These are phyloP conservation scores for Poecilia gillii DNA, from an alignment of 2,797 vertebrate species.

Conservation along the genomic window DNA sequence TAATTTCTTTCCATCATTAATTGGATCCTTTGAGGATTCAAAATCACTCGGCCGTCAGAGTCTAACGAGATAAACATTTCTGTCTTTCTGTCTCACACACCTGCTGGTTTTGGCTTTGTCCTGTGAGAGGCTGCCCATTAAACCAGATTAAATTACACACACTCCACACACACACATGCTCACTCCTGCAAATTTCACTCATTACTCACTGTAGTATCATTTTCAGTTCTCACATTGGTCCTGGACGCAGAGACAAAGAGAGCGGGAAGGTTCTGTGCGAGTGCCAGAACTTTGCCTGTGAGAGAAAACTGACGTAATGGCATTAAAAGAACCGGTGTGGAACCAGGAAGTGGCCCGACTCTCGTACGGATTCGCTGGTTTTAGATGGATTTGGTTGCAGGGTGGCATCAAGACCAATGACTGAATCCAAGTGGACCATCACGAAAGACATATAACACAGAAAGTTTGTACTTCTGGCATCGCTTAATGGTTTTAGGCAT, in stretches of 20 bases:
- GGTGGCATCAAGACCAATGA: not conserved
- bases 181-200: conserved; percentile 42
- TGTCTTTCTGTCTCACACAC: conserved; percentile 52
- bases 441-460: conserved; percentile 13
- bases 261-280: conserved; percentile 2
- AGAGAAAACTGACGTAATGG: not conserved
- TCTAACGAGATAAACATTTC: conserved; percentile 53
- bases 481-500: not conserved
- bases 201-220: conserved; percentile 51
- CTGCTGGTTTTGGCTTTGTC: conserved; percentile 65
- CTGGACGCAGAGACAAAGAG: not conserved
- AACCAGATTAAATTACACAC: conserved; percentile 64
- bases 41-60: conserved; percentile 31
- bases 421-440: conserved; percentile 51
- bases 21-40: conserved; percentile 63
- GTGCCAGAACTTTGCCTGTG: not conserved
- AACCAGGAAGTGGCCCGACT: not conserved
- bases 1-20: conserved; percentile 42
- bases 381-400: conserved; percentile 10
- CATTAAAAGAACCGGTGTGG: not conserved
- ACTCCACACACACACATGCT: conserved; percentile 21
- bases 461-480: not conserved
- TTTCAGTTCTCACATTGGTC: conserved; percentile 42
- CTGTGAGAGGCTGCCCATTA: conserved; percentile 62
- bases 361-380: not conserved